Conservation (phyloP, 2,888 invertebrate species). For the Xestia ashworthii region DNA sequence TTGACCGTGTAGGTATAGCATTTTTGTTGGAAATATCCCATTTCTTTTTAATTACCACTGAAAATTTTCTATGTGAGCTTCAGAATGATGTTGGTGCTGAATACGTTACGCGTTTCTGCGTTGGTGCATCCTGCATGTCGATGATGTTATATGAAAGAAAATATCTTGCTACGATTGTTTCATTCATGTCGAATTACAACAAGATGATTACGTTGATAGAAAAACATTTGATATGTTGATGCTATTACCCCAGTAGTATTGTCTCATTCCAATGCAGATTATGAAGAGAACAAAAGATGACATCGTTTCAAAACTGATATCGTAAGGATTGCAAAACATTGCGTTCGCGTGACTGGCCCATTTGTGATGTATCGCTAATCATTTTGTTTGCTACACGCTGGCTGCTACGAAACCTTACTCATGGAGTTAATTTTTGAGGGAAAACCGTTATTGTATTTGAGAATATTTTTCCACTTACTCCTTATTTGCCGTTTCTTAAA, state of each 20-base stretch:
- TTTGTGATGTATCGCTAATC: conserved; percentile 80
- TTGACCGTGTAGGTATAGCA: no score
- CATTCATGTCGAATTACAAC: background rate
- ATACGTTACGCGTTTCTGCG: no score
- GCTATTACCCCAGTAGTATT: conserved; percentile 34
- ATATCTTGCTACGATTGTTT: background rate
- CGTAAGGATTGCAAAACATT: conserved; percentile 71
- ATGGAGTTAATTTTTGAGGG: conserved; percentile 42
- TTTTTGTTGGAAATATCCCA: no score
- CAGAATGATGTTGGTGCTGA: no score
- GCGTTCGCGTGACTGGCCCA: conserved; percentile 78
- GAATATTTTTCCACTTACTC: conserved; percentile 45
- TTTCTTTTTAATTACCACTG: no score
- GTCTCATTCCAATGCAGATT: conserved; percentile 43
- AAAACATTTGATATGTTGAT: conserved; percentile 14
- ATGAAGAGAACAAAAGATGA: conserved; percentile 66
- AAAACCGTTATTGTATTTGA: conserved; percentile 37
- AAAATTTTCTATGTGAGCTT: no score
- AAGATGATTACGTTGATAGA: background rate
- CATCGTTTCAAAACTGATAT: conserved; percentile 66
- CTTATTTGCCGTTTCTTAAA: conserved; percentile 49
- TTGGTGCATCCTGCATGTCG: no score
- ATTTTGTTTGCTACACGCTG: conserved; percentile 78
- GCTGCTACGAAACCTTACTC: conserved; percentile 55
- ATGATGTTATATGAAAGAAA: background rate